Evolutionary conservation across 2,797 vertebrate species (phyloP), one percentile per base, ranked within the genome.

Genomic region (Hapalemur alaotrensis): DNA sequence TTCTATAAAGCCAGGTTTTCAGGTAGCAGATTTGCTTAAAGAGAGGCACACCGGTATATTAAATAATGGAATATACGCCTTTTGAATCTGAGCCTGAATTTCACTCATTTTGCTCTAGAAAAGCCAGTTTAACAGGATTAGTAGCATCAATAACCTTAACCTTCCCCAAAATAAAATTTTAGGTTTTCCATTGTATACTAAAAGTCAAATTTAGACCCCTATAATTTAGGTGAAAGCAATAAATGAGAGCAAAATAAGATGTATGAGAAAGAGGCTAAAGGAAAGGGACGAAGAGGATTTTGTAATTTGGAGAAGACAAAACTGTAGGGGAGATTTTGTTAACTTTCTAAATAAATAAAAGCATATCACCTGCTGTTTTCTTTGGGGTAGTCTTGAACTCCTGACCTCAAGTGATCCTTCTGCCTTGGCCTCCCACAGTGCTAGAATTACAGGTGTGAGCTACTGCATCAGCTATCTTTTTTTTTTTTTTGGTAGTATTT

Each of bases 21-120:
- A 70, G 70, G 30, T 28, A 87, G 86, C 35, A 86, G n/a, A 92
- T 72, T 72, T 89, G 30, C 65, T 89, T 93, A 95, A 72, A 96
- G 23, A 84, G n/a, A 65, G 59, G n/a, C 46, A 81, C 12, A 69
- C 8, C 35, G 85, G 30, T 83, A 54, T 72, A 43, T 20, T 72
- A 10, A 82, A 41, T 17, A 70, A 52, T 75, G 88, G 89, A 88
- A 90, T 70, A 57, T 28, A 81, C 0, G 15, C 43, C 38, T 69
- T 67, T 81, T 80, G 67, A 95, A 91, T 89, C 54, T 50, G 84
- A 93, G 52, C 50, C 72, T 79, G 52, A 95, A 91, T 95, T 63
- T 82, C 76, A 89, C 65, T 82, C 15, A 70, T 83, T 97, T 95
- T 67, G n/a, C 63, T 82, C 59, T 86, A 81, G 35, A 91, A 96